These are phyloP conservation scores for Masticophis lateralis DNA, from an alignment of 2,797 vertebrate species.

Conservation along the genomic window DNA sequence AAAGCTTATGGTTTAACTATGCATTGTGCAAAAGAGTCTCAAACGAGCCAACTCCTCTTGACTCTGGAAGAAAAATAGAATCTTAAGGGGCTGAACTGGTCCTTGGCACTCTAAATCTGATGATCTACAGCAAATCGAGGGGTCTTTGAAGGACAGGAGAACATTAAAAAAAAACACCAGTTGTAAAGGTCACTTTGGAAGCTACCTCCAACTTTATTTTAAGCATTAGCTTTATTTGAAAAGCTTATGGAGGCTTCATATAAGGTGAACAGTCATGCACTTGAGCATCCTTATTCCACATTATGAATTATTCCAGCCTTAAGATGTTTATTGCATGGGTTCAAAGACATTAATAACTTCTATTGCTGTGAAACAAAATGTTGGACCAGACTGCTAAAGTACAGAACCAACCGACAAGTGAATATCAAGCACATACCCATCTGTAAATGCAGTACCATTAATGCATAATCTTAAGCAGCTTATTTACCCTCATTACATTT, in stretches of 20 bases:
- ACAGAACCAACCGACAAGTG: constrained; percentile 1
- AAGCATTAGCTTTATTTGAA: neutral
- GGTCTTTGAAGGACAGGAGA: neutral
- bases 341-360: neutral
- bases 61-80: neutral
- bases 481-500: constrained; percentile 34
- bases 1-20: neutral
- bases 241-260: neutral
- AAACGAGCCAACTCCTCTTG: neutral
- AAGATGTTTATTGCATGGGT: neutral
- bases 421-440: constrained; percentile 14
- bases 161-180: neutral
- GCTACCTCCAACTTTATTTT: too few species aligned
- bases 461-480: constrained; percentile 19
- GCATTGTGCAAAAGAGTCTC: neutral
- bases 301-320: neutral
- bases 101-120: neutral
- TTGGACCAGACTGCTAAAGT: neutral
- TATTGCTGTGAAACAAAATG: neutral
- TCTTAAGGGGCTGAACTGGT: neutral
- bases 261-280: neutral
- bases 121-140: neutral
- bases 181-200: neutral
- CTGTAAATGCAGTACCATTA: constrained; percentile 17
- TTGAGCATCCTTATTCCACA: neutral